Conservation (phyloP, 2,888 invertebrate genomes). For the Chrysopilus asiliformis region DNA sequence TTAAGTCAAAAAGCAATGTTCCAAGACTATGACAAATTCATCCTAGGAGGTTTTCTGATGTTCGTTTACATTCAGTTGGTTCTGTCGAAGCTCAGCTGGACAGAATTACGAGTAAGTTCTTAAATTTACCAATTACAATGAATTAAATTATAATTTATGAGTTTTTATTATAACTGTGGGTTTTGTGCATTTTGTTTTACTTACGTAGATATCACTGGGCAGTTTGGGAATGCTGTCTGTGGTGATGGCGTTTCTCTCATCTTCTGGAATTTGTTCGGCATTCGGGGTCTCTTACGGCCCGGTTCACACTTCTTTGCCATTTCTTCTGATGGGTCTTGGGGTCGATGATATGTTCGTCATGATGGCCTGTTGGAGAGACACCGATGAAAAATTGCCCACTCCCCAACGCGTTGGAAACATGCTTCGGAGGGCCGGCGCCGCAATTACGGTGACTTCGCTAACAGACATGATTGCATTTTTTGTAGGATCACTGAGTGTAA, state of each 20-base stretch:
- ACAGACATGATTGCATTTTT: conserved; percentile 70
- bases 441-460: conserved; percentile 69
- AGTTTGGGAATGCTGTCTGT: conserved; percentile 56
- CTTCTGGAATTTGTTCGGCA: conserved; percentile 57
- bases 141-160: not conserved
- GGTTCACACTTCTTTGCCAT: conserved; percentile 68
- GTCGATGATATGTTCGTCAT: conserved; percentile 81
- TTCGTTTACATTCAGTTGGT: conserved; percentile 60
- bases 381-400: conserved; percentile 41
- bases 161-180: too few relatives aligned
- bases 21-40: conserved; percentile 55
- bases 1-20: conserved; percentile 56
- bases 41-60: conserved; percentile 54
- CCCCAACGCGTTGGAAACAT: conserved; percentile 54
- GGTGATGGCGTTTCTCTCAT: conserved; percentile 56
- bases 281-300: conserved; percentile 64
- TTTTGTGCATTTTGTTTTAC: not conserved
- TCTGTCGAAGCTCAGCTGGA: conserved; percentile 58
- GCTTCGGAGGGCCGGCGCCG: conserved; percentile 68
- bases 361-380: conserved; percentile 58
- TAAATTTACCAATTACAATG: conserved; percentile 4
- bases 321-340: conserved; percentile 64
- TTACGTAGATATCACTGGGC: conserved; percentile 46
- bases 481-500: conserved; percentile 62
- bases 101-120: conserved; percentile 50